Conservation (phyloP, 2,888 invertebrate genomes). For the Hydraecia micacea region DNA sequence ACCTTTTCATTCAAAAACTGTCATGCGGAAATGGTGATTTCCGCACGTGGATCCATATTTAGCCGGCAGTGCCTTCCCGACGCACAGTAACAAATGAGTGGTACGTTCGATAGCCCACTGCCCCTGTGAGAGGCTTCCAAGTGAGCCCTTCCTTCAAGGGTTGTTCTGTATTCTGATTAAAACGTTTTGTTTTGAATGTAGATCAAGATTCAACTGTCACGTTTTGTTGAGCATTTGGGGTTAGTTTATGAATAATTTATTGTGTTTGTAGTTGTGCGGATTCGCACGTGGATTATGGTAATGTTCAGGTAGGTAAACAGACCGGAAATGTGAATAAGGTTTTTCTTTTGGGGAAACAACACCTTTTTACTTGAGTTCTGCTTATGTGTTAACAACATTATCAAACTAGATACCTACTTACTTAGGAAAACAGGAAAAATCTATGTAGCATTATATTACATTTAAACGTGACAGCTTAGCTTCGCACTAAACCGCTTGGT, state of each 20-base stretch:
- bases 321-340: slow-evolving; percentile 6
- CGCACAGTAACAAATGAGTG: slow-evolving; percentile 87
- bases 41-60: slow-evolving; percentile 86
- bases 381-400: not conserved
- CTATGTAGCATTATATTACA: not conserved
- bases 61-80: slow-evolving; percentile 78
- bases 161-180: slow-evolving; percentile 78
- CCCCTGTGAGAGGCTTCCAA: slow-evolving; percentile 88
- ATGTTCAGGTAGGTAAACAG: slow-evolving; percentile 39
- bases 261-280: slow-evolving; percentile 48
- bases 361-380: not conserved
- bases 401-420: not conserved
- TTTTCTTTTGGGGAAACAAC: slow-evolving; percentile 5
- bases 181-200: slow-evolving; percentile 68
- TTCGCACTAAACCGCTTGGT: not conserved
- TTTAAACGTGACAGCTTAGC: not conserved
- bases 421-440: not conserved
- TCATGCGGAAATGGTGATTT: slow-evolving; percentile 73
- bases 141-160: slow-evolving; percentile 80
- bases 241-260: slow-evolving; percentile 58
- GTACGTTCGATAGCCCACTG: slow-evolving; percentile 90
- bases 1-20: slow-evolving; percentile 73
- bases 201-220: slow-evolving; percentile 58
- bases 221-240: slow-evolving; percentile 59
- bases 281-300: slow-evolving; percentile 60